Percentiles rank a stretch among this genome's conserved stretches.
These are phyloP conservation scores for Eurystomus glaucurus DNA, from an alignment of 2,797 vertebrate species.

Conservation along the genomic window DNA sequence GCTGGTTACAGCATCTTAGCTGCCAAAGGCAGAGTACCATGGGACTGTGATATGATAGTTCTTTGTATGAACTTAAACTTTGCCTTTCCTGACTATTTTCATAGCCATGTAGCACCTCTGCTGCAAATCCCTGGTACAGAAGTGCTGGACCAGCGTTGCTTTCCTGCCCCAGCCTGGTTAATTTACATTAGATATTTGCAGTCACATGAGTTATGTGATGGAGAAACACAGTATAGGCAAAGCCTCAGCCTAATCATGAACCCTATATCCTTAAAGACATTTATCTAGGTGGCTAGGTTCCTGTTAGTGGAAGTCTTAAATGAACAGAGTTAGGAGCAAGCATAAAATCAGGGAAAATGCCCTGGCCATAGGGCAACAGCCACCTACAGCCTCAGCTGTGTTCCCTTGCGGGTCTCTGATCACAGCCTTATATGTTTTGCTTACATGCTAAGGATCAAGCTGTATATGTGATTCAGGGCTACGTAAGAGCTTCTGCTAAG, in stretches of 20 bases:
- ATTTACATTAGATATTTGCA: background rate
- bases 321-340: background rate
- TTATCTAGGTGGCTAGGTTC: background rate
- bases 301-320: background rate
- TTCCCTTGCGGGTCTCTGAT: background rate
- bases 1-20: background rate
- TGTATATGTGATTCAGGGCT: background rate
- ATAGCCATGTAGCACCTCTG: background rate
- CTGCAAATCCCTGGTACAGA: background rate
- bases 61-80: background rate
- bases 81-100: background rate
- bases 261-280: background rate
- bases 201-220: rapidly evolving
- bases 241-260: background rate
- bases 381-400: background rate
- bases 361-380: rapidly evolving
- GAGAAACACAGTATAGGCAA: background rate
- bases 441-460: background rate
- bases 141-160: rapidly evolving
- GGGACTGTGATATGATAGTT: background rate
- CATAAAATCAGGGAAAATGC: background rate
- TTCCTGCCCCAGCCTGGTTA: background rate
- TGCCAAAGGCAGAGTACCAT: background rate
- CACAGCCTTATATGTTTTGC: background rate
- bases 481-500: background rate